Percentiles rank a stretch among this genome's conserved stretches.
Evolutionary conservation across 2,888 invertebrate genomes (phyloP).

Genomic region (Pristionchus mayeri): DNA sequence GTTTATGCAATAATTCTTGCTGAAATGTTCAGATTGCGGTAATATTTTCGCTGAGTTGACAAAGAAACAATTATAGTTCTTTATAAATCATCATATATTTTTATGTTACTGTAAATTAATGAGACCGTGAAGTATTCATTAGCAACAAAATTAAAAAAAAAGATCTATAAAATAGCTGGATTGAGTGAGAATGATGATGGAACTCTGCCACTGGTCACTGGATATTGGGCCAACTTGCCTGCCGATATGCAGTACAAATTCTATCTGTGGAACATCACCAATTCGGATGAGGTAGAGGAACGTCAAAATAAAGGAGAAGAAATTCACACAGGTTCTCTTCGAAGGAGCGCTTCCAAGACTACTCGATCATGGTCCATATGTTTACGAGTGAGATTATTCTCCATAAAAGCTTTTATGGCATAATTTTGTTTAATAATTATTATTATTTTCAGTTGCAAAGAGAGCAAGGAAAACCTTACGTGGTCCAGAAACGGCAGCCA

Average conservation of each 20-base stretch:
- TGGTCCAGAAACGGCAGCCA: not conserved
- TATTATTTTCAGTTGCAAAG: not conserved
- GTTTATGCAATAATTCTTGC: not conserved
- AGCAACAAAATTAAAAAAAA: no score
- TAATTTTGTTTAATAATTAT: not conserved
- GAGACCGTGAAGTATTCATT: no score
- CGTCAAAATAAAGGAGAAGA: not conserved
- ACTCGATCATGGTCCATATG: not conserved
- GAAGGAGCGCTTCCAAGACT: constrained; percentile 6
- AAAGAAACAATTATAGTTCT: not conserved
- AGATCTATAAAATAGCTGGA: no score
- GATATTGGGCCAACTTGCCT: not conserved
- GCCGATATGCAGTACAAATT: constrained; percentile 28
- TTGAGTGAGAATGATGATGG: constrained; percentile 13
- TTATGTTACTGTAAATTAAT: not conserved
- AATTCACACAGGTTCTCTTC: not conserved
- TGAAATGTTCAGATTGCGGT: not conserved
- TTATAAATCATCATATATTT: not conserved
- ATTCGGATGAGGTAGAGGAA: not conserved
- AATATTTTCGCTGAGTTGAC: not conserved
- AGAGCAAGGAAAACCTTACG: not conserved
- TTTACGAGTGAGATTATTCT: not conserved
- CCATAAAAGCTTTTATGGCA: no score
- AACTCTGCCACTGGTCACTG: not conserved
- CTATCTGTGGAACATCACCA: constrained; percentile 29